Evolutionary conservation across 2,797 vertebrate species (phyloP).

Genomic region (Ispidina lecontei): DNA sequence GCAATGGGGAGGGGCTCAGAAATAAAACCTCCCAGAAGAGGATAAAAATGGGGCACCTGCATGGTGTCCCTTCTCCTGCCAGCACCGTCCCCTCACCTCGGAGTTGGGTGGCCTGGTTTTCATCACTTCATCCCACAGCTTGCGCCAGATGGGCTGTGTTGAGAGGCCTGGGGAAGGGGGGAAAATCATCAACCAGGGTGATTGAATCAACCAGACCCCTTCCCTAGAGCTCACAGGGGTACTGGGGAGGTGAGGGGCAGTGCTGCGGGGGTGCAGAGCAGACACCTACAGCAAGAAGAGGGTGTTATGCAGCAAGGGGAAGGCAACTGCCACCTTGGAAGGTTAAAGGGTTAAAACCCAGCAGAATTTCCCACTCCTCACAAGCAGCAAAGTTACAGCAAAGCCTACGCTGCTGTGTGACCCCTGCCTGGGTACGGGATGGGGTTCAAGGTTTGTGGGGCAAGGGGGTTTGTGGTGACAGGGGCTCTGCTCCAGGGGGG

Average conservation of each 20-base stretch:
- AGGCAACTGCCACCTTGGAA: accelerated
- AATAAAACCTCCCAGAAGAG: neutral
- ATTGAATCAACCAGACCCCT: neutral
- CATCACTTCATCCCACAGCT: slow-evolving; percentile 84
- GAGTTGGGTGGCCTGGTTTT: slow-evolving; percentile 81
- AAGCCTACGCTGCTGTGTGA: accelerated
- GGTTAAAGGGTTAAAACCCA: accelerated
- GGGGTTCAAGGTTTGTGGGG: accelerated
- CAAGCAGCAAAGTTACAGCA: neutral
- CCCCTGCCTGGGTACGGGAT: accelerated
- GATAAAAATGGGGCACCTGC: accelerated
- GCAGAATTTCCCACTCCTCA: neutral
- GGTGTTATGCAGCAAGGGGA: accelerated
- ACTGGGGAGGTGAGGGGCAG: neutral
- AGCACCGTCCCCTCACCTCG: slow-evolving; percentile 74
- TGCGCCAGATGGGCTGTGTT: slow-evolving; percentile 84
- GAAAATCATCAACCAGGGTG: neutral
- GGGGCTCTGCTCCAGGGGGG: no score
- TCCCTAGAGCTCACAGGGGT: accelerated
- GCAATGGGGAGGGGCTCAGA: neutral
- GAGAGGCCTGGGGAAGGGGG: slow-evolving; percentile 82
- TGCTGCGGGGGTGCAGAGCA: accelerated
- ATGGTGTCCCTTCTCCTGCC: neutral
- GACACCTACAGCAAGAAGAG: neutral
- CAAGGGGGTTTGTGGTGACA: accelerated